Evolutionary conservation across 2,797 vertebrate species (phyloP).

Genomic region (Urocyon cinereoargenteus): DNA sequence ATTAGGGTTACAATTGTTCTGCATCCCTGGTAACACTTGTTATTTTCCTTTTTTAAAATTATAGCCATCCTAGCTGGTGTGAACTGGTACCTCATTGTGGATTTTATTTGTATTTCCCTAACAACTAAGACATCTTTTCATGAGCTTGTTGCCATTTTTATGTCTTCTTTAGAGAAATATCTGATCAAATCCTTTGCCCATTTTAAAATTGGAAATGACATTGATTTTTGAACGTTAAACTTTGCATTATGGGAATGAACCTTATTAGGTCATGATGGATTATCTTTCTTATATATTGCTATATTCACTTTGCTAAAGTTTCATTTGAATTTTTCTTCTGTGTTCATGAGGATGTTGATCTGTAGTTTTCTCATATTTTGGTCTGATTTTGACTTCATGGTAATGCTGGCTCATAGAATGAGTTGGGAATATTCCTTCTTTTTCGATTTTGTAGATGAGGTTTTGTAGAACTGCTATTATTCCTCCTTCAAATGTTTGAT

Average conservation of each 20-base stretch:
- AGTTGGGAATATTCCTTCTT: neutral
- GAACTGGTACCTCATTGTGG: neutral
- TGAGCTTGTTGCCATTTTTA: neutral
- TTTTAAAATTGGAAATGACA: slow-evolving; percentile 12
- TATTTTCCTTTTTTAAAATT: neutral
- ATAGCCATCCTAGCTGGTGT: neutral
- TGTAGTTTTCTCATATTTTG: neutral
- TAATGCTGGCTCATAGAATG: neutral
- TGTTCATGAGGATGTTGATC: neutral
- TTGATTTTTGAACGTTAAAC: slow-evolving; percentile 12
- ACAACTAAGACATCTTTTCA: neutral
- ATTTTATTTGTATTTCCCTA: neutral
- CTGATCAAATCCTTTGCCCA: neutral
- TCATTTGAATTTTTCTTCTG: neutral
- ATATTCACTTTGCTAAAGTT: neutral
- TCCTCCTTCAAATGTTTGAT: neutral
- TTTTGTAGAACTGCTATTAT: neutral
- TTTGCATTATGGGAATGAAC: neutral
- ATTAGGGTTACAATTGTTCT: neutral
- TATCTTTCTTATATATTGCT: neutral
- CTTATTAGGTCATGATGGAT: neutral
- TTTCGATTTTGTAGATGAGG: neutral
- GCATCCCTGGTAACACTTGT: neutral
- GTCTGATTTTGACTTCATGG: neutral
- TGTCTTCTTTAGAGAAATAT: neutral